Conservation (phyloP, 2,797 vertebrate species). For the Lateolabrax maculatus region DNA sequence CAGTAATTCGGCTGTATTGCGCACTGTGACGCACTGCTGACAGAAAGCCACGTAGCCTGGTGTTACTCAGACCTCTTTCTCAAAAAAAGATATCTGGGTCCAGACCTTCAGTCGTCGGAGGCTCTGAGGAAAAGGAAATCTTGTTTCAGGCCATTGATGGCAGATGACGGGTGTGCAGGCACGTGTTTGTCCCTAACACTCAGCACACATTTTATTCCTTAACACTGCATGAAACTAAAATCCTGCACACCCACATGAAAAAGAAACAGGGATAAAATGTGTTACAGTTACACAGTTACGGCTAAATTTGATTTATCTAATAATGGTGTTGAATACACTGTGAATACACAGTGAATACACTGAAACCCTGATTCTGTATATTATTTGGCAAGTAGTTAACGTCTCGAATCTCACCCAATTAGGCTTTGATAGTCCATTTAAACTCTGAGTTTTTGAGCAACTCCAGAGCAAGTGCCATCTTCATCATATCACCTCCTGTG, state of each 20-base stretch:
- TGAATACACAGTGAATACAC: neutral
- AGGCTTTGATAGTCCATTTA: neutral
- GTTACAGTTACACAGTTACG: neutral
- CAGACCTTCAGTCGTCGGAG: constrained; percentile 5
- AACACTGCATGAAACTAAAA: constrained; percentile 9
- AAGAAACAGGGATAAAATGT: neutral
- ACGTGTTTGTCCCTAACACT: neutral
- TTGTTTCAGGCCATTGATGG: constrained; percentile 20
- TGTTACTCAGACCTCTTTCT: constrained; percentile 21
- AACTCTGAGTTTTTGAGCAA: neutral
- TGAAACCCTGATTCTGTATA: neutral
- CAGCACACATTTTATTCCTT: constrained; percentile 1
- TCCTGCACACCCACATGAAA: neutral
- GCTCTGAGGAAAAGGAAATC: constrained; percentile 12
- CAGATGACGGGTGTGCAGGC: neutral
- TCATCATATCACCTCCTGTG: neutral
- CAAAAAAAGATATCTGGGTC: constrained; percentile 35
- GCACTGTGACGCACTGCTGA: constrained; percentile 39
- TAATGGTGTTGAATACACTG: neutral
- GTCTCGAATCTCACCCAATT: neutral
- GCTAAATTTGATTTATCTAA: neutral
- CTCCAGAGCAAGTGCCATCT: neutral
- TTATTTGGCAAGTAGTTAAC: neutral
- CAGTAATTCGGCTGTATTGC: constrained; percentile 18
- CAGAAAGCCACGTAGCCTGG: constrained; percentile 20